phyloP scores from a whole-genome alignment of 2,113 vertebrate species.

The Eulemur rufifrons region DNA sequence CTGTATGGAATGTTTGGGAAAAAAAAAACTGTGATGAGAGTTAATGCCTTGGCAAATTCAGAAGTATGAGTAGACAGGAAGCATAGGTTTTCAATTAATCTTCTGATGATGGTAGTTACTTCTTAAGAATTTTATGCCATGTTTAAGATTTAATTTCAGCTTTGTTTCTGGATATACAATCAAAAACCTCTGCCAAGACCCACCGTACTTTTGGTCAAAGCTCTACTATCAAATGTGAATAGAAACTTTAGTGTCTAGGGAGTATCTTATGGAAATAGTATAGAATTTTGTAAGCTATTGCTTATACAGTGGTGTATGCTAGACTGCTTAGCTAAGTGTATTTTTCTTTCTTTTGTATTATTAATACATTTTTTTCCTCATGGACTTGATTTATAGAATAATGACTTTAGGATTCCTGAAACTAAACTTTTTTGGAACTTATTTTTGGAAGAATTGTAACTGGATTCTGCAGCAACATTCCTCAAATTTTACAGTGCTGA shows the following conservation, averaged over 20 bases:
- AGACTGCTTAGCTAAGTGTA: constrained; percentile 21
- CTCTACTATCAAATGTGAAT: background rate
- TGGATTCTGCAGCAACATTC: constrained; percentile 74
- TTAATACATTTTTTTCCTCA: constrained; percentile 40
- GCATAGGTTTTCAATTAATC: background rate
- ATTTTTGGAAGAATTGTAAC: constrained; percentile 69
- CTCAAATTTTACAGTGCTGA: constrained; percentile 56
- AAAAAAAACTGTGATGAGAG: background rate
- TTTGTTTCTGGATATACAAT: background rate
- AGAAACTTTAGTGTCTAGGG: constrained; percentile 19
- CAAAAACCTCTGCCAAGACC: background rate
- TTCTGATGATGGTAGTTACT: background rate
- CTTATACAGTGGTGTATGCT: constrained; percentile 66
- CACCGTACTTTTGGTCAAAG: background rate
- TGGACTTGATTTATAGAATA: constrained; percentile 67
- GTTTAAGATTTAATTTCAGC: background rate
- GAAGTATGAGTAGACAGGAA: background rate
- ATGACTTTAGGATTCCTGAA: constrained; percentile 73
- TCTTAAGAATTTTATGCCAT: background rate
- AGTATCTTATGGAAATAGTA: constrained; percentile 55
- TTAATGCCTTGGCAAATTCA: background rate
- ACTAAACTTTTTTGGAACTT: constrained; percentile 48
- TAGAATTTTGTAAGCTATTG: constrained; percentile 53
- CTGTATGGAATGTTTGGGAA: background rate
- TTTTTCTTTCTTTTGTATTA: constrained; percentile 42